phyloP scores from a whole-genome alignment of 2,113 vertebrate genomes.

The Empidonax alnorum region DNA sequence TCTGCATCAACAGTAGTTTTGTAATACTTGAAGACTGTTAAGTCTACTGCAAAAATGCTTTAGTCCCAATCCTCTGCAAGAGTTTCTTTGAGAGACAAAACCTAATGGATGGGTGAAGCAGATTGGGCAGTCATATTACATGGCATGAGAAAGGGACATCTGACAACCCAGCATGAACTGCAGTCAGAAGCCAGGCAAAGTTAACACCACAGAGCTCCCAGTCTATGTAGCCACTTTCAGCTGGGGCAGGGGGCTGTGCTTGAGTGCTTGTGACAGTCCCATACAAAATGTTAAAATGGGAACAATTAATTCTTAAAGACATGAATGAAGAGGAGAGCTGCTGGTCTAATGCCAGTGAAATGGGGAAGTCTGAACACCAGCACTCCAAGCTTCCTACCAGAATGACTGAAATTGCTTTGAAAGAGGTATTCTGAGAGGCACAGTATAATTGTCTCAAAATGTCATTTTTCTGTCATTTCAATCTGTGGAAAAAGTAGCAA shows the following conservation, averaged over 20 bases:
- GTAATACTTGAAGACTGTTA: not conserved
- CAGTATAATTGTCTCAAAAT: not conserved
- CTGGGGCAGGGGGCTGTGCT: not conserved
- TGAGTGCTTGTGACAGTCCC: not conserved
- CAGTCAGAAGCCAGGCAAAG: not conserved
- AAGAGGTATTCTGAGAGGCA: not conserved
- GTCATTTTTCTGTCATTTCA: not conserved
- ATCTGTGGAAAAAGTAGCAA: not conserved
- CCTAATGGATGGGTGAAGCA: not conserved
- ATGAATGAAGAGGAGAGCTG: not conserved
- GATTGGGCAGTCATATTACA: not conserved
- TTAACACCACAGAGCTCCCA: not conserved
- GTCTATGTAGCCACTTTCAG: not conserved
- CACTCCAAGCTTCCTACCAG: not conserved
- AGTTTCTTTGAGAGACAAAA: not conserved
- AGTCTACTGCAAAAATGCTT: not conserved
- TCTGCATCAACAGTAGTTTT: not conserved
- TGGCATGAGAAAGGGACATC: not conserved
- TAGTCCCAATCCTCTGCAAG: not conserved
- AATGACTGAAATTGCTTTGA: not conserved
- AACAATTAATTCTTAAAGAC: not conserved
- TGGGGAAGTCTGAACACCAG: not conserved
- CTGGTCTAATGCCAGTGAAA: not conserved
- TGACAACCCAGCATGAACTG: not conserved
- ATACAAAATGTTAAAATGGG: not conserved